phyloP scores from a whole-genome alignment of 2,113 vertebrate species.

The Bambusicola thoracicus region DNA sequence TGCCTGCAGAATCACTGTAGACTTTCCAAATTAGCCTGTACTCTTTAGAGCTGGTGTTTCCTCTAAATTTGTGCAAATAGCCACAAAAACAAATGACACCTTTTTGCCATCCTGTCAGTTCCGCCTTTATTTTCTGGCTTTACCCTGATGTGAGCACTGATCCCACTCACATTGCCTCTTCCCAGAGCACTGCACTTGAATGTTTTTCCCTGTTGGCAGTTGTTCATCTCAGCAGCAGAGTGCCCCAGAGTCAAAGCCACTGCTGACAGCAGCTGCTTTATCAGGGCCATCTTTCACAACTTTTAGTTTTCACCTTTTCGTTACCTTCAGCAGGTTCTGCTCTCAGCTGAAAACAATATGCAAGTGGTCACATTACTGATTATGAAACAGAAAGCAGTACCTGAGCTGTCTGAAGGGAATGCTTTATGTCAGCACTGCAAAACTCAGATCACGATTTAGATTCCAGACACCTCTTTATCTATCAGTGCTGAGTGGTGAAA shows the following conservation, averaged over 20 bases:
- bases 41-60: constrained; percentile 20
- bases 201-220: constrained; percentile 70
- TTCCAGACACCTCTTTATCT: background rate
- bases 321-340: background rate
- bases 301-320: background rate
- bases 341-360: background rate
- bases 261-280: background rate
- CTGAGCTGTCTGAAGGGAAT: background rate
- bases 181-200: constrained; percentile 60
- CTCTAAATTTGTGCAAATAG: constrained; percentile 47
- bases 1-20: constrained; percentile 8
- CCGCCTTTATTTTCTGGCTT: constrained; percentile 61
- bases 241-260: constrained; percentile 56
- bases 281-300: background rate
- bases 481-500: background rate
- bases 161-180: constrained; percentile 55
- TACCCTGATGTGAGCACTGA: constrained; percentile 35
- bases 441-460: constrained; percentile 1
- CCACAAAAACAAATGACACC: constrained; percentile 18
- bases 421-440: background rate
- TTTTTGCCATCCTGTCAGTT: constrained; percentile 61
- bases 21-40: constrained; percentile 62
- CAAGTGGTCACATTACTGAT: background rate
- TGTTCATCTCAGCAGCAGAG: constrained; percentile 73
- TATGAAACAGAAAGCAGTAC: background rate